Conservation (phyloP, 2,888 invertebrate genomes). For the Nebria brevicollis region DNA sequence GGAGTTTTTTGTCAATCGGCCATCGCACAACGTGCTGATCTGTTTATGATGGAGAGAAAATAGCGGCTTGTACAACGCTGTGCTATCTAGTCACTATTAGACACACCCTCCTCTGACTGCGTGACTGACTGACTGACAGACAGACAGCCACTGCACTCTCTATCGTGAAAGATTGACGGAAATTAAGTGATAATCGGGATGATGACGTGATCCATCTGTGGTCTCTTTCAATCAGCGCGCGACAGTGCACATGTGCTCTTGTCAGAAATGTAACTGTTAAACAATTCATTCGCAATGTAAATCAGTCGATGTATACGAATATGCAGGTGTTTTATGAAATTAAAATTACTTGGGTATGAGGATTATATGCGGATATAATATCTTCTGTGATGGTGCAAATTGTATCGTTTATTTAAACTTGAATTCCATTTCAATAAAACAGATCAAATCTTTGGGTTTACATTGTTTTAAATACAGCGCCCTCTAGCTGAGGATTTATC, state of each 20-base stretch:
- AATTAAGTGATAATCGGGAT: slow-evolving; percentile 33
- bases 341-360: not conserved
- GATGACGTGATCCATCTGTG: slow-evolving; percentile 23
- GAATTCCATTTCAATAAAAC: not conserved
- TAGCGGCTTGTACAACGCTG: slow-evolving; percentile 11
- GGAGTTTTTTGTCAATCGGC: slow-evolving; percentile 3
- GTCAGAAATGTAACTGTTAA: not conserved
- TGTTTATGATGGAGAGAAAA: slow-evolving; percentile 39
- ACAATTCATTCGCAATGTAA: not conserved
- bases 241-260: slow-evolving; percentile 14
- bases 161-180: slow-evolving; percentile 24
- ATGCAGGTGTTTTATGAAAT: too few species aligned
- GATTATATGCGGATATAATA: not conserved
- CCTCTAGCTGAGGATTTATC: not conserved
- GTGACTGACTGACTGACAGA: too few species aligned
- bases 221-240: not conserved
- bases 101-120: slow-evolving; percentile 5
- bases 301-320: not conserved
- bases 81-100: slow-evolving; percentile 8
- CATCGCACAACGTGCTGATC: slow-evolving; percentile 5
- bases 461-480: not conserved
- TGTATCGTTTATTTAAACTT: not conserved
- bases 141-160: not conserved
- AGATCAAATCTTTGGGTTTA: not conserved
- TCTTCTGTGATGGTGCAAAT: not conserved